Evolutionary conservation across 2,888 invertebrate species (phyloP).

Genomic region (Heliconius ethilla): DNA sequence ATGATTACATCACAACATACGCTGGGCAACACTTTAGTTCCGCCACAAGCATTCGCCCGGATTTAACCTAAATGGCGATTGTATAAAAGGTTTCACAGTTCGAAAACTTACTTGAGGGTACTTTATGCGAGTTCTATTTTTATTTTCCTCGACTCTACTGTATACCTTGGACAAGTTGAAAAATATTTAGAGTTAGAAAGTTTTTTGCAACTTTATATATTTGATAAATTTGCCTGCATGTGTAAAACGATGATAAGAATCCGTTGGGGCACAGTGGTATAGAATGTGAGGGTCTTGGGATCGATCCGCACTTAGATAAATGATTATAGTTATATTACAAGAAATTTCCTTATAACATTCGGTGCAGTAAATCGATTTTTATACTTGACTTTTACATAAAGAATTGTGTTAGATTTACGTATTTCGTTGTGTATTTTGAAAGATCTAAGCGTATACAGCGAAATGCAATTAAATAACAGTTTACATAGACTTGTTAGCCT

Average conservation of each 20-base stretch:
- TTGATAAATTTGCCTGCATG: not conserved
- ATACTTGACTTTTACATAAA: no score
- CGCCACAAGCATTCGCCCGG: not conserved
- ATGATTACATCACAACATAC: constrained; percentile 11
- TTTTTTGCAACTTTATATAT: not conserved
- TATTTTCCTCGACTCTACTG: constrained; percentile 17
- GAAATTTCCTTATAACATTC: not conserved
- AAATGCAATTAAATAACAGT: no score
- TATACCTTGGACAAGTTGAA: constrained; percentile 11
- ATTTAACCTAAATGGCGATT: constrained; percentile 25
- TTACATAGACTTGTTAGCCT: no score
- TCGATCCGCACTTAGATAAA: no score
- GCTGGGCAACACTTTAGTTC: not conserved
- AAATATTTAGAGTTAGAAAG: constrained; percentile 15
- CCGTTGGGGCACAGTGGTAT: not conserved
- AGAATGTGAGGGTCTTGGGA: not conserved
- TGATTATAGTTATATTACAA: not conserved
- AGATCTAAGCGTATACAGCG: not conserved
- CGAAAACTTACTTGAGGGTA: constrained; percentile 28
- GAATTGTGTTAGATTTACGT: no score
- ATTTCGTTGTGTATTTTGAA: not conserved
- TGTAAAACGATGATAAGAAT: not conserved
- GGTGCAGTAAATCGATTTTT: no score
- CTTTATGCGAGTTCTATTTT: constrained; percentile 27
- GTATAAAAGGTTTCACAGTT: constrained; percentile 31